Base-by-base conservation (phyloP, 2,797 vertebrate species). In the Alectoris magna region DNA sequence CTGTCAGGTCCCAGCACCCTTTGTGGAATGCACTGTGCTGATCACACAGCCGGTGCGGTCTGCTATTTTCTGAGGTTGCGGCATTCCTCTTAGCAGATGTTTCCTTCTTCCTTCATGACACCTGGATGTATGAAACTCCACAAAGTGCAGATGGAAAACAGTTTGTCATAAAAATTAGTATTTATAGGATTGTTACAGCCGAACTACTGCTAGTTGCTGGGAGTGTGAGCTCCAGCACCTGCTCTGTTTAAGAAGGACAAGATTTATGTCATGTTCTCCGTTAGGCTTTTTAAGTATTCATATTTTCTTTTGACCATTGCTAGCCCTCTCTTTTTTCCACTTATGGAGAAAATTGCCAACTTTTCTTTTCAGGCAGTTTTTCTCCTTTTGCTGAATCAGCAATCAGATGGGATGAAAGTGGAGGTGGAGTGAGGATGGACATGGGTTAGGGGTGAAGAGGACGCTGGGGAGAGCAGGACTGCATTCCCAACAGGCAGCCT, bases 31-130 rank as follows among this genome's bases (percentile, higher is more conserved):
- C 73, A 7, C 9, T 2, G 51, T 2, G 24, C 64, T 21, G 63
- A 15, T 0, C 36, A 62, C 36, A 18, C 16, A 43, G 14, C 34
- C 3, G 0, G 36, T 51, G 26, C 49, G 53, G 51, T 70, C 38
- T 31, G 77, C 5, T 58, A 0, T 73, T 88, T 94, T 44, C 69
- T 77, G 87, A 64, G 68, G 21, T 36, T 79, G 66, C 71, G 76
- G 56, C 51, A 10, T 77, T 91, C 86, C 43, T 72, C 39, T 64
- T 73, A 9, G 84, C 88, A 96, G 91, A 76, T 94, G 92, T 83
- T 85, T 70, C 38, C 69, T 87, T 53, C 78, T 94, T 91, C 87
- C 87, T 70, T 91, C 84, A n/a, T 80, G 95, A 77, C 91, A 93
- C 87, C 87, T 87, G 68, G 68, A 44, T 5, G 49, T 71, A 9